phyloP scores from a whole-genome alignment of 2,888 invertebrate species.

The Lasius fuliginosus region DNA sequence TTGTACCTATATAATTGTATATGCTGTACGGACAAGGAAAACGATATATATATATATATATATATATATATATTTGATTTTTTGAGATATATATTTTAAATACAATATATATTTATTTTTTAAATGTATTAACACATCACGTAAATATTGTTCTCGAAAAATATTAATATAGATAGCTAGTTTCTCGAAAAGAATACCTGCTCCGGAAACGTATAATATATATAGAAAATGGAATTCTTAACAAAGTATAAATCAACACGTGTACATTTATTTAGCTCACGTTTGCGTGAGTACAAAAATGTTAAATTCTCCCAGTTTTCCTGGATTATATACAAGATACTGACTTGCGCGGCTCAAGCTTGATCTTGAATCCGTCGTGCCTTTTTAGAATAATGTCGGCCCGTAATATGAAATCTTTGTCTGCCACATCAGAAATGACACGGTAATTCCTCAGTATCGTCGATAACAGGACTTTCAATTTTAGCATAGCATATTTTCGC shows the following conservation, averaged over 20 bases:
- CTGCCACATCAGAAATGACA: slow-evolving; percentile 90
- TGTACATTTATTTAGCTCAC: neutral
- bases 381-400: slow-evolving; percentile 93
- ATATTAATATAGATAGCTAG: neutral
- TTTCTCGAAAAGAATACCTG: neutral
- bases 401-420: slow-evolving; percentile 91
- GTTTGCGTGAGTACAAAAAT: neutral
- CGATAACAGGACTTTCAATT: slow-evolving; percentile 92
- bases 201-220: neutral
- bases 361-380: slow-evolving; percentile 92
- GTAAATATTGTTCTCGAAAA: neutral
- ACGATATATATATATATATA: neutral
- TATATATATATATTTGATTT: neutral
- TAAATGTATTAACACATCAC: neutral
- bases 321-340: neutral
- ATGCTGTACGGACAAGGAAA: no score
- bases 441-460: slow-evolving; percentile 92
- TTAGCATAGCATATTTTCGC: slow-evolving; percentile 93
- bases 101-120: neutral
- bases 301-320: neutral
- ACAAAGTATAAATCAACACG: neutral
- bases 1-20: no score
- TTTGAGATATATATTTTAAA: neutral
- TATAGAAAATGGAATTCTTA: neutral
- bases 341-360: slow-evolving; percentile 89